Evolutionary conservation across 2,113 vertebrate species (phyloP).

Genomic region (Pholis gunnellus): DNA sequence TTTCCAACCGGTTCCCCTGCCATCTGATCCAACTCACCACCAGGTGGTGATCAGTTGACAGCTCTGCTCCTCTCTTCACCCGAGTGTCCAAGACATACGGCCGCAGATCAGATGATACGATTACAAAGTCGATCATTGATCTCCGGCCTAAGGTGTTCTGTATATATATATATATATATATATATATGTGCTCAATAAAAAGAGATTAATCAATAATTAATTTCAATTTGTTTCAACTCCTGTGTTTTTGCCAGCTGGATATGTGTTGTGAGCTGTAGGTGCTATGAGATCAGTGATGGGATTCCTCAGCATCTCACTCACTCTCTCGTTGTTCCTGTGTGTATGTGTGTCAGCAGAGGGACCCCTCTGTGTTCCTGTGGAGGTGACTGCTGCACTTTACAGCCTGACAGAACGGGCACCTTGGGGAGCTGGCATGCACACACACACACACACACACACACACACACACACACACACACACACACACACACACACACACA

Average conservation of each 20-base stretch:
- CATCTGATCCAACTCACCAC: too few relatives aligned
- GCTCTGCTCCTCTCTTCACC: too few relatives aligned
- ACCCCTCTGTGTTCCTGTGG: constrained; percentile 68
- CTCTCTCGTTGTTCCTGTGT: not conserved
- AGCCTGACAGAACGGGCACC: constrained; percentile 79
- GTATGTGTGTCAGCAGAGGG: constrained; percentile 57
- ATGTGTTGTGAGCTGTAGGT: constrained; percentile 19
- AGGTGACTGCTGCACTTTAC: constrained; percentile 81
- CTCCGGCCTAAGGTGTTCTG: too few relatives aligned
- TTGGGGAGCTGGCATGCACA: constrained; percentile 71
- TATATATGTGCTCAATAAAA: not conserved
- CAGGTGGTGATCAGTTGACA: too few relatives aligned
- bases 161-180: too few relatives aligned
- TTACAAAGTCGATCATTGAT: too few relatives aligned
- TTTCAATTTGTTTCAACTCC: too few relatives aligned
- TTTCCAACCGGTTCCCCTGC: too few relatives aligned
- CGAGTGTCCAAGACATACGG: too few relatives aligned
- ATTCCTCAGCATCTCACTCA: constrained; percentile 45
- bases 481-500: not conserved
- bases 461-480: constrained; percentile 9
- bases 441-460: constrained; percentile 25
- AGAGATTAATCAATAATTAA: not conserved
- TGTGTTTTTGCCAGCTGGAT: not conserved
- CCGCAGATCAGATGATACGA: too few relatives aligned
- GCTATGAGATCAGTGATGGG: constrained; percentile 55